These are phyloP conservation scores for Tupiocoris notatus DNA, from an alignment of 2,888 invertebrate genomes.

Conservation along the genomic window DNA sequence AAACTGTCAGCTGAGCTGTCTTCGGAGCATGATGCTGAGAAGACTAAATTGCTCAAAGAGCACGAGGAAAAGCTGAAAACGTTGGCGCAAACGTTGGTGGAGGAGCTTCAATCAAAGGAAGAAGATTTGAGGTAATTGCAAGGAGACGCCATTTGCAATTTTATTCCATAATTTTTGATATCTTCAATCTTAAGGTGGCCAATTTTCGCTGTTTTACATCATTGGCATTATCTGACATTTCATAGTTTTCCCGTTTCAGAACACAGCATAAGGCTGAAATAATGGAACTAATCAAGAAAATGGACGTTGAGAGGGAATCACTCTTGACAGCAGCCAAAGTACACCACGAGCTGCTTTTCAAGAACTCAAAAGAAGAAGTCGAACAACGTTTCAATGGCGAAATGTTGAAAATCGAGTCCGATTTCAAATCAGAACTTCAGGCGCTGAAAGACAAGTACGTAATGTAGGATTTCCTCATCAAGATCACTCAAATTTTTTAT, in stretches of 20 bases:
- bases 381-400: constrained; percentile 50
- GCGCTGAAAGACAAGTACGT: constrained; percentile 22
- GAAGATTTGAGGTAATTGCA: constrained; percentile 50
- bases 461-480: too few relatives aligned
- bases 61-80: constrained; percentile 44
- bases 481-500: too few relatives aligned
- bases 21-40: constrained; percentile 50
- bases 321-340: constrained; percentile 13
- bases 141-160: too few relatives aligned
- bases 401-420: constrained; percentile 51
- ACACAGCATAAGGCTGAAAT: constrained; percentile 23
- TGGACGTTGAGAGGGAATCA: constrained; percentile 30
- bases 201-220: too few relatives aligned
- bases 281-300: constrained; percentile 28
- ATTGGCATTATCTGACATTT: too few relatives aligned
- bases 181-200: too few relatives aligned
- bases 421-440: constrained; percentile 8
- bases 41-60: constrained; percentile 54
- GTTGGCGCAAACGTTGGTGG: constrained; percentile 37
- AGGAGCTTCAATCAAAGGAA: constrained; percentile 52
- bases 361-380: constrained; percentile 50
- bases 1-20: constrained; percentile 56
- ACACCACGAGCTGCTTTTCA: constrained; percentile 27
- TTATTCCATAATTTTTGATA: too few relatives aligned
- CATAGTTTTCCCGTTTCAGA: constrained; percentile 12